A percentile compares a stretch with the other conserved stretches of the same genome.
phyloP scores from a whole-genome alignment of 2,113 vertebrate genomes.

The Acanthochromis polyacanthus region DNA sequence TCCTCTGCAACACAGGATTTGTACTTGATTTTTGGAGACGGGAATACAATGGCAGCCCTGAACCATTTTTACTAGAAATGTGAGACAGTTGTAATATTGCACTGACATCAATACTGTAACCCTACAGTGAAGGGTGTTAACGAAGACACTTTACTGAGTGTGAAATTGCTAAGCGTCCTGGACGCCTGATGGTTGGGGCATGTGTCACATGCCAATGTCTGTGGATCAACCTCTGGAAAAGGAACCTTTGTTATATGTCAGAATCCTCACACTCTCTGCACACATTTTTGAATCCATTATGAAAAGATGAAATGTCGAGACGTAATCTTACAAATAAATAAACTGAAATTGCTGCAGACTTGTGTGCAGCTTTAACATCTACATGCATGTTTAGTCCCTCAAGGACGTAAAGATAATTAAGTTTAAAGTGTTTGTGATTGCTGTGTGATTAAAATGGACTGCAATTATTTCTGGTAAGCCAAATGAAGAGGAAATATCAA shows the following conservation, averaged over 20 bases:
- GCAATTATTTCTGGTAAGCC: conserved; percentile 25
- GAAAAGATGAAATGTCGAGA: not conserved
- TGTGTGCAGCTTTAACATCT: conserved; percentile 21
- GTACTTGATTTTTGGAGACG: not conserved
- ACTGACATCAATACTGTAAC: not conserved
- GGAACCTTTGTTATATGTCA: not conserved
- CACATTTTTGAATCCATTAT: not conserved
- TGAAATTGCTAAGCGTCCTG: not conserved
- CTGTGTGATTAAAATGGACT: conserved; percentile 35
- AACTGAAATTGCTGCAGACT: conserved; percentile 22
- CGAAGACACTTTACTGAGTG: not conserved
- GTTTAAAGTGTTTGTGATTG: conserved; percentile 36
- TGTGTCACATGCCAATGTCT: not conserved
- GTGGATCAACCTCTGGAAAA: no score
- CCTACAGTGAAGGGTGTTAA: not conserved
- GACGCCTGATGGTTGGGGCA: not conserved
- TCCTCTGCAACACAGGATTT: conserved; percentile 12
- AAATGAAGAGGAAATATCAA: conserved; percentile 52
- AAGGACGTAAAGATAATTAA: conserved; percentile 39
- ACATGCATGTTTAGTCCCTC: conserved; percentile 30
- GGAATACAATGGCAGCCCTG: conserved; percentile 20
- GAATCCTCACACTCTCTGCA: not conserved
- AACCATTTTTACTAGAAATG: not conserved
- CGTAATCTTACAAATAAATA: not conserved
- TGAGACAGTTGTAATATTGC: not conserved